These are phyloP conservation scores for Idaea biselata DNA, from an alignment of 2,888 invertebrate species.

Conservation along the genomic window DNA sequence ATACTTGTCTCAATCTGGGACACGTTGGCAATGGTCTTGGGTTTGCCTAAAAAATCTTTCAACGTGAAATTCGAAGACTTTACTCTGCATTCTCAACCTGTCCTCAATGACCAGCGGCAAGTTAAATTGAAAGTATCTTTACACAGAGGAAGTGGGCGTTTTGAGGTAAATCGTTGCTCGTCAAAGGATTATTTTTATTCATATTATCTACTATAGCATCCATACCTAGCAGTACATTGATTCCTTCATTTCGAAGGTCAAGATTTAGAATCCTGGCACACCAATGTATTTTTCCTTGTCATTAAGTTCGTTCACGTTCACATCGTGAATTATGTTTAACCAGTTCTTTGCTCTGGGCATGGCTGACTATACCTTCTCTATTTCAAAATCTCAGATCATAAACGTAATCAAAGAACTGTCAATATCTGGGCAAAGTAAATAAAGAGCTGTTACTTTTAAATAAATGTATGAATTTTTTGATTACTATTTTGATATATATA, in stretches of 20 bases:
- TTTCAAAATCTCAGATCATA: too few relatives aligned
- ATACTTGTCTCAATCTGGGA: conserved; percentile 86
- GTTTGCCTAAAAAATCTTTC: conserved; percentile 79
- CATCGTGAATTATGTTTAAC: too few relatives aligned
- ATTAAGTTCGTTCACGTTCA: too few relatives aligned
- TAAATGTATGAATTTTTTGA: too few relatives aligned
- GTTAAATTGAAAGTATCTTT: conserved; percentile 78
- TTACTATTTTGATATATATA: too few relatives aligned
- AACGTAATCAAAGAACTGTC: too few relatives aligned
- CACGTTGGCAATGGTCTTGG: conserved; percentile 79
- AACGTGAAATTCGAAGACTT: conserved; percentile 84
- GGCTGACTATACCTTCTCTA: too few relatives aligned
- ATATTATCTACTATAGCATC: not conserved
- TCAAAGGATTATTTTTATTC: not conserved
- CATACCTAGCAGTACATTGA: not conserved
- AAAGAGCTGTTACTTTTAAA: too few relatives aligned
- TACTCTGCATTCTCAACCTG: conserved; percentile 82
- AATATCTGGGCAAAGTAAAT: too few relatives aligned
- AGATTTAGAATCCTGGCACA: too few relatives aligned
- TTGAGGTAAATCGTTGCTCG: conserved; percentile 62
- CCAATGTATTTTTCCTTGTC: too few relatives aligned
- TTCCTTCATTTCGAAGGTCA: not conserved
- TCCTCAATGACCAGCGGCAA: conserved; percentile 70
- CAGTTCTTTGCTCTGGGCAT: too few relatives aligned
- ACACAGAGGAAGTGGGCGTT: conserved; percentile 79